Base-by-base conservation (phyloP, 2,888 invertebrate genomes). In the Protophormia terraenovae region DNA sequence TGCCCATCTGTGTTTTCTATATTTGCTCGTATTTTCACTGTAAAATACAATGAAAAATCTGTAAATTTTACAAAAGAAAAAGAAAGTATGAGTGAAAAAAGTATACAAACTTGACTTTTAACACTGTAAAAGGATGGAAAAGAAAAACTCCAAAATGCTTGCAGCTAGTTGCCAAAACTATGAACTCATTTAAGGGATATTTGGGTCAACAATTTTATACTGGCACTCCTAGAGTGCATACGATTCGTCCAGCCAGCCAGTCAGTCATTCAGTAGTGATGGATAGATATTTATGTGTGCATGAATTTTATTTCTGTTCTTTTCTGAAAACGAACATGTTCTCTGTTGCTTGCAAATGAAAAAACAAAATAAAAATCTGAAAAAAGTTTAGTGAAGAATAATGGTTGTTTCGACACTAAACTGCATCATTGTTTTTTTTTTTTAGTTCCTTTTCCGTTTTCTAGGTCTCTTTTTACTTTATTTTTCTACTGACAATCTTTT, bases 131-230 rank as follows among this genome's bases (percentile, higher is more conserved):
- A n/a, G 24, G 53, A 64, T 45, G 24, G 29, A 41, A 58, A 69
- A 53, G 27, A n/a, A 77, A 60, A 76, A 76, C 5, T 45, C 27
- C 6, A 4, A 78, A 62, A 60, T 50, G 38, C 78, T 80, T 66
- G 50, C 60, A 72, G 80, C 27, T 35, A 77, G 50, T 71, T 80
- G 66, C 77, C 67, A 72, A 69, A 84, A 72, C 76, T 76, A 58
- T 58, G 64, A 84, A 75, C 75, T 80, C 76, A 76, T 80, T 80
- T 71, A 66, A 58, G 60, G 60, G 50, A 72, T 72, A 84, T 84
- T 77, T 80, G 67, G 84, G 84, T 80, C 84, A 80, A 77, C 60
- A 76, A 45, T 84, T 64, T 67, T 19, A 81, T 62, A 60, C 60
- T 66, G 72, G 62, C 71, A 72, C 32, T 72, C 22, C 29, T 62